Conservation (phyloP, 2,113 vertebrate species). For the Amphiprion percula region DNA sequence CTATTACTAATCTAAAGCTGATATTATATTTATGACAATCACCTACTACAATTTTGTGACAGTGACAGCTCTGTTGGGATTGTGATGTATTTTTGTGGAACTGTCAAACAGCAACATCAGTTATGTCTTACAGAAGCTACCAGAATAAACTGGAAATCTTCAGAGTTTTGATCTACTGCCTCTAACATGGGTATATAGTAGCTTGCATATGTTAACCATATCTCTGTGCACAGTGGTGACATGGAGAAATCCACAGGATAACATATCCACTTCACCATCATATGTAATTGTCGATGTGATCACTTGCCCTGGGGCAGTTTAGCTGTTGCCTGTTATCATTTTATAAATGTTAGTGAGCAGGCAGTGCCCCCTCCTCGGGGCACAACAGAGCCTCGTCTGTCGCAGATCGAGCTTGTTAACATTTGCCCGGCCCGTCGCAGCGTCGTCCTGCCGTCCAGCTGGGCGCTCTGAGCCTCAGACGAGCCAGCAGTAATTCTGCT, state of each 20-base stretch:
- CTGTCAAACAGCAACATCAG: too few species aligned
- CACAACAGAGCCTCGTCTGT: conserved; percentile 19
- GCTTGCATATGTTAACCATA: not conserved
- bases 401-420: conserved; percentile 46
- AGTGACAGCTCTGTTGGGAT: too few species aligned
- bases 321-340: conserved; percentile 20
- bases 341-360: conserved; percentile 44
- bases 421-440: conserved; percentile 46
- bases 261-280: not conserved
- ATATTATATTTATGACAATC: too few species aligned
- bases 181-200: too few species aligned
- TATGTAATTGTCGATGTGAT: conserved; percentile 13
- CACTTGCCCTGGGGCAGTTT: conserved; percentile 18
- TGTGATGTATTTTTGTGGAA: too few species aligned
- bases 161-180: too few species aligned
- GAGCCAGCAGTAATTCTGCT: conserved; percentile 6
- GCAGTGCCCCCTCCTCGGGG: conserved; percentile 12
- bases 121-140: too few species aligned
- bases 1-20: too few species aligned
- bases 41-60: too few species aligned
- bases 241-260: not conserved
- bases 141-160: too few species aligned
- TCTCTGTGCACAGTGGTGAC: not conserved
- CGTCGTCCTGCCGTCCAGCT: conserved; percentile 42
- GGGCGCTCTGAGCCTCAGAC: not conserved